Percentiles rank a stretch among this genome's conserved stretches.
phyloP scores from a whole-genome alignment of 2,113 vertebrate species.

The Eudorcas thomsonii region DNA sequence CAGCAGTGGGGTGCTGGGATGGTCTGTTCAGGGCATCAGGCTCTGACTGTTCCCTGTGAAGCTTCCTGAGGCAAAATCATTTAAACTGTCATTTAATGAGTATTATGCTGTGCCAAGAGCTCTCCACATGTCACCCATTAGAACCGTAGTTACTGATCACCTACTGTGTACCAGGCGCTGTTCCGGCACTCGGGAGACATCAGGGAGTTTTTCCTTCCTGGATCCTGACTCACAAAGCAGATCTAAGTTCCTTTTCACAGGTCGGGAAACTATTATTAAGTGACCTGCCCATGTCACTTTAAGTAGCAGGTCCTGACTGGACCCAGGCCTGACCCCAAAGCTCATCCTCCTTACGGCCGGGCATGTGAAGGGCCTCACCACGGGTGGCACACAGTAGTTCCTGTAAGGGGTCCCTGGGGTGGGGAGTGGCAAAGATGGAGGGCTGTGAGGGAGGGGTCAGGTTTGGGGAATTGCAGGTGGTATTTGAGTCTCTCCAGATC shows the following conservation, averaged over 20 bases:
- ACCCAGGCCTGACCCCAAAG: background rate
- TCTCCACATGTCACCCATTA: background rate
- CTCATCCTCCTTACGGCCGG: background rate
- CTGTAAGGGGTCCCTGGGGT: background rate
- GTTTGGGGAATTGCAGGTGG: background rate
- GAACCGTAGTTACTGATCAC: background rate
- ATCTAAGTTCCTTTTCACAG: background rate
- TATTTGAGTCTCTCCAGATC: background rate
- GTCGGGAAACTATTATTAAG: background rate
- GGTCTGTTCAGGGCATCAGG: background rate
- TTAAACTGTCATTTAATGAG: constrained; percentile 25
- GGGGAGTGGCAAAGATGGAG: background rate
- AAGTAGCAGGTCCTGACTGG: background rate
- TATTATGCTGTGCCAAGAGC: background rate
- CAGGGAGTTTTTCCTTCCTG: constrained; percentile 8
- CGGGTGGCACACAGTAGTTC: fast-evolving
- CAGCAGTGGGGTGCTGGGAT: background rate
- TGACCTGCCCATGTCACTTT: background rate
- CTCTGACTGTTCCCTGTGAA: background rate
- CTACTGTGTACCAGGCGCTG: background rate
- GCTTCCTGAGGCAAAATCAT: background rate
- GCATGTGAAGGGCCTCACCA: background rate
- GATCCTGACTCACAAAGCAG: background rate
- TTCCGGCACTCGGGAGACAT: background rate
- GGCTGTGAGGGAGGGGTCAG: background rate